Evolutionary conservation across 2,113 vertebrate genomes (phyloP), one percentile per base, ranked within the genome.

Genomic region (Phaethornis superciliosus): DNA sequence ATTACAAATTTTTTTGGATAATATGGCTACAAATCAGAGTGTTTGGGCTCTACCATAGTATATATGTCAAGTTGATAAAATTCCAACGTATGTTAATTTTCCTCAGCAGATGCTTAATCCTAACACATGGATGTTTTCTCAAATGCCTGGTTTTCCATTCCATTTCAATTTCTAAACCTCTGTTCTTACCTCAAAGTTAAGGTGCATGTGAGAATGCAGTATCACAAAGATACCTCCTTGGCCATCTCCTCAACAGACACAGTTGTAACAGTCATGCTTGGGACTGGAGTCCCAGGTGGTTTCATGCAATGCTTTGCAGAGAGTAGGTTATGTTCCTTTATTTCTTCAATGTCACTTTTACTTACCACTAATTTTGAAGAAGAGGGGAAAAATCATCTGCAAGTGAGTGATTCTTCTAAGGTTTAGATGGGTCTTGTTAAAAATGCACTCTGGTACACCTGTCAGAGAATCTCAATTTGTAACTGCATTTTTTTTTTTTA

Each of bases 171-270:
- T 40, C 40, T 40, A 40, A 62, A 47, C 35, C n/a, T 22, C 63
- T 83, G 0, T 60, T 8, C 6, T n/a, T 65, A 17, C 0, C 1
- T 84, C 42, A 54, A 59, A 44, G 37, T 55, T 17, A 5, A 75
- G 56, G 33, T 65, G 51, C 68, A n/a, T 0, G 0, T 47, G 44
- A 64, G 56, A 74, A 54, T 15, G 60, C 42, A 4, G 0, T 47
- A 40, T 40, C 40, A 40, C 40, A 40, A 40, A 40, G 40, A 3
- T 56, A 24, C 30, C 17, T 10, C 14, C 30, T 40, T 27, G 3
- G 9, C 27, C 11, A 16, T 54, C 68, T 70, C 75, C 70, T 40
- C 71, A 32, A 72, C 65, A 47, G 27, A 13, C 33, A 4, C 7
- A 10, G 4, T 32, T 77, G 7, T 62, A 40, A 26, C 5, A 35